These are phyloP conservation scores for Synergus gifuensis DNA, from an alignment of 2,888 invertebrate genomes.

Conservation along the genomic window DNA sequence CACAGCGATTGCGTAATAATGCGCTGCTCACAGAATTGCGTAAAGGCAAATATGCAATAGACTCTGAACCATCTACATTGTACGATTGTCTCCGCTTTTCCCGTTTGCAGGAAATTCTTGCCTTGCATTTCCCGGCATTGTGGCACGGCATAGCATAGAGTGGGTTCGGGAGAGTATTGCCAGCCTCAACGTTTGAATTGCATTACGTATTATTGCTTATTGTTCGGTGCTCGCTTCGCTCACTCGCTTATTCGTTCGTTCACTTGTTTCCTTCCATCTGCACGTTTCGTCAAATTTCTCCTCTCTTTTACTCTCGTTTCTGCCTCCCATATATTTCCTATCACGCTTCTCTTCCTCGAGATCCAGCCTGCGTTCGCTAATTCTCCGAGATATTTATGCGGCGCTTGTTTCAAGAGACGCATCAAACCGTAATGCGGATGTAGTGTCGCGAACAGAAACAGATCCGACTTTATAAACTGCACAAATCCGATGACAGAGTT, in stretches of 20 bases:
- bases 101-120: slow-evolving; percentile 71
- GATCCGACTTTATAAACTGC: background rate
- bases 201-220: slow-evolving; percentile 76
- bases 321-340: slow-evolving; percentile 4
- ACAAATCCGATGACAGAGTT: background rate
- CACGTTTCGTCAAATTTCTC: slow-evolving; percentile 47
- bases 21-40: slow-evolving; percentile 67
- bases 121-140: slow-evolving; percentile 74
- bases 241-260: slow-evolving; percentile 47
- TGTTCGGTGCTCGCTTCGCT: slow-evolving; percentile 67
- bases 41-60: slow-evolving; percentile 73
- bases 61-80: slow-evolving; percentile 67
- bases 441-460: background rate
- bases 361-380: slow-evolving; percentile 57
- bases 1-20: slow-evolving; percentile 69
- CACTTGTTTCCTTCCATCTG: slow-evolving; percentile 47
- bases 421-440: slow-evolving; percentile 7
- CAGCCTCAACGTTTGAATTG: slow-evolving; percentile 74
- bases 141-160: slow-evolving; percentile 59
- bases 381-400: slow-evolving; percentile 59
- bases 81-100: slow-evolving; percentile 69
- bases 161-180: slow-evolving; percentile 69
- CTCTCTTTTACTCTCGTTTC: slow-evolving; percentile 46
- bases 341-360: slow-evolving; percentile 47
- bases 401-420: slow-evolving; percentile 30